These are phyloP conservation scores for Drusus annulatus DNA, from an alignment of 1,140 invertebrate genomes.

Conservation along the genomic window DNA sequence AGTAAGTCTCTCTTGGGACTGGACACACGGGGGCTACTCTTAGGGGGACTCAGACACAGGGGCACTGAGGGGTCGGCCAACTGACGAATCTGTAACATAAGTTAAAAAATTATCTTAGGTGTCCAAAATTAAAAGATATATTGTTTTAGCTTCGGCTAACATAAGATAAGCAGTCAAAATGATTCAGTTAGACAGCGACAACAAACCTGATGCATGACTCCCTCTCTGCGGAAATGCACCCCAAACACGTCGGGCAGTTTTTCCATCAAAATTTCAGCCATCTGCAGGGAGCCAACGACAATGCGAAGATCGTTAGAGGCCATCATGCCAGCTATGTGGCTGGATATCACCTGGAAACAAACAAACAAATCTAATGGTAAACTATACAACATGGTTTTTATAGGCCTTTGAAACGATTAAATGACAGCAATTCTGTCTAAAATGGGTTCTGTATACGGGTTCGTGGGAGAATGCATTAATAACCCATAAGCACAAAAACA, in stretches of 20 bases:
- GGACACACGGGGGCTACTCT: slow-evolving; percentile 61
- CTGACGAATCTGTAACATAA: slow-evolving; percentile 49
- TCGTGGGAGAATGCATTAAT: no score
- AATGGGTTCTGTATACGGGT: no score
- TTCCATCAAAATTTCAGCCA: slow-evolving; percentile 97
- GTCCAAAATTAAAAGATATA: background rate
- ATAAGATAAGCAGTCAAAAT: no score
- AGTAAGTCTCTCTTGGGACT: slow-evolving; percentile 53
- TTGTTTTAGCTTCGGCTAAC: no score
- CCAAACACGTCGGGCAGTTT: slow-evolving; percentile 95
- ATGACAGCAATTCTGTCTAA: no score
- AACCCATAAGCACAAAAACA: no score
- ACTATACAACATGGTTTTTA: no score
- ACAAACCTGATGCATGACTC: slow-evolving; percentile 92
- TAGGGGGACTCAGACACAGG: slow-evolving; percentile 65
- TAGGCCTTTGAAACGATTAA: no score
- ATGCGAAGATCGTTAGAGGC: slow-evolving; percentile 96
- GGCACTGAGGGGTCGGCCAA: slow-evolving; percentile 69
- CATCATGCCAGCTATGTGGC: slow-evolving; percentile 98
- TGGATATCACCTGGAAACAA: slow-evolving; percentile 82
- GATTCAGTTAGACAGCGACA: no score
- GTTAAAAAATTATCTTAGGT: no score
- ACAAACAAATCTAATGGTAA: no score
- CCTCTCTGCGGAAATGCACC: slow-evolving; percentile 95
- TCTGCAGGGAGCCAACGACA: slow-evolving; percentile 96